These are phyloP conservation scores for Pheosia tremula DNA, from an alignment of 2,888 invertebrate genomes.

Conservation along the genomic window DNA sequence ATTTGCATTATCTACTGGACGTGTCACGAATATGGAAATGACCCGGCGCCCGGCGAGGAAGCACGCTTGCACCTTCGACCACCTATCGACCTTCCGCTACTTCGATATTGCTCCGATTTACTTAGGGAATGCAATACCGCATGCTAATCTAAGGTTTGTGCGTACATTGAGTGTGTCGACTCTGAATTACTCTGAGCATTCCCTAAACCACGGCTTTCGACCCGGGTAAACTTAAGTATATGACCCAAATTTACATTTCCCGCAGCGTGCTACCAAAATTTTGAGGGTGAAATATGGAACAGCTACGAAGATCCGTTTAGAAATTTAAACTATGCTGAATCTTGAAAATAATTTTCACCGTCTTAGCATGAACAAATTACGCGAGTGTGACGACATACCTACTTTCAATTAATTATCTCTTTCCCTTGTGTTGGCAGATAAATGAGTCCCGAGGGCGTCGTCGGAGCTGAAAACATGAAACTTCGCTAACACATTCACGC, in stretches of 20 bases:
- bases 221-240: slow-evolving; percentile 8
- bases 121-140: slow-evolving; percentile 53
- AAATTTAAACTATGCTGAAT: slow-evolving; percentile 15
- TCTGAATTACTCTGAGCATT: slow-evolving; percentile 14
- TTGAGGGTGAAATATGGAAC: neutral
- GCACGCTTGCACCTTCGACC: slow-evolving; percentile 41
- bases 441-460: slow-evolving; percentile 68
- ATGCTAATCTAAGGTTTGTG: slow-evolving; percentile 48
- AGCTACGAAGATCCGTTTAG: slow-evolving; percentile 5
- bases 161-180: slow-evolving; percentile 32
- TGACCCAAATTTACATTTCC: neutral
- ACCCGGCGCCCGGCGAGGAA: slow-evolving; percentile 52
- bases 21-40: slow-evolving; percentile 81
- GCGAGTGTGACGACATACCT: slow-evolving; percentile 57
- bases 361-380: slow-evolving; percentile 47
- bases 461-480: slow-evolving; percentile 67
- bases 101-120: slow-evolving; percentile 71
- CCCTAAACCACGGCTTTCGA: slow-evolving; percentile 26
- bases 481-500: slow-evolving; percentile 63
- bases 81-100: slow-evolving; percentile 46
- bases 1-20: slow-evolving; percentile 77
- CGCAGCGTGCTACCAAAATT: neutral
- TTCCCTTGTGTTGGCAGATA: slow-evolving; percentile 65
- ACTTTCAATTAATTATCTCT: slow-evolving; percentile 76
- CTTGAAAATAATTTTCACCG: slow-evolving; percentile 32